Percentiles rank a stretch among this genome's conserved stretches.
phyloP scores from a whole-genome alignment of 2,888 invertebrate species.

The Cremastinae sp. region DNA sequence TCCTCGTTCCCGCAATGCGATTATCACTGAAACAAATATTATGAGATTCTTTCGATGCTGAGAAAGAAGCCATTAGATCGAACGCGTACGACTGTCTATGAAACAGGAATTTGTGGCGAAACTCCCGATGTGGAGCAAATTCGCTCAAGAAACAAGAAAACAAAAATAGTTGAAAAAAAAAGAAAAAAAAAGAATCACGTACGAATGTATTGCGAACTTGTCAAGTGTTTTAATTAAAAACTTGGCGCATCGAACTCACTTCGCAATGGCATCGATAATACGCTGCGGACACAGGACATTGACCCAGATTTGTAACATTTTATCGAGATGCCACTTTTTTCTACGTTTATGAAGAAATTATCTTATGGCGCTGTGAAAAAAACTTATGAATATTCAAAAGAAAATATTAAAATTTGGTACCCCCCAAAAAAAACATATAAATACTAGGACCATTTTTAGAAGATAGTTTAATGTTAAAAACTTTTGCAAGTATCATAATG shows the following conservation, averaged over 20 bases:
- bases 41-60: not conserved
- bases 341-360: no score
- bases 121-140: slow-evolving; percentile 15
- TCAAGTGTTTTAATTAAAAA: slow-evolving; percentile 6
- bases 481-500: no score
- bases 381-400: no score
- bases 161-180: not conserved
- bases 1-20: slow-evolving; percentile 12
- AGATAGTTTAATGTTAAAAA: no score
- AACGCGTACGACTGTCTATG: not conserved
- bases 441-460: no score
- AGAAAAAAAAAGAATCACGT: not conserved
- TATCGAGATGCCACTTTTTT: not conserved
- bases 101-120: not conserved
- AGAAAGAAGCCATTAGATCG: not conserved
- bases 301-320: not conserved
- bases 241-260: not conserved
- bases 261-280: not conserved
- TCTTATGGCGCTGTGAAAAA: no score
- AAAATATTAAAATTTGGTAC: no score
- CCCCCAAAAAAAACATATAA: no score
- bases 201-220: not conserved
- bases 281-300: not conserved
- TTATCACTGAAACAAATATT: slow-evolving; percentile 30
- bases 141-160: not conserved